phyloP scores from a whole-genome alignment of 2,113 vertebrate species.

The Picathartes gymnocephalus region DNA sequence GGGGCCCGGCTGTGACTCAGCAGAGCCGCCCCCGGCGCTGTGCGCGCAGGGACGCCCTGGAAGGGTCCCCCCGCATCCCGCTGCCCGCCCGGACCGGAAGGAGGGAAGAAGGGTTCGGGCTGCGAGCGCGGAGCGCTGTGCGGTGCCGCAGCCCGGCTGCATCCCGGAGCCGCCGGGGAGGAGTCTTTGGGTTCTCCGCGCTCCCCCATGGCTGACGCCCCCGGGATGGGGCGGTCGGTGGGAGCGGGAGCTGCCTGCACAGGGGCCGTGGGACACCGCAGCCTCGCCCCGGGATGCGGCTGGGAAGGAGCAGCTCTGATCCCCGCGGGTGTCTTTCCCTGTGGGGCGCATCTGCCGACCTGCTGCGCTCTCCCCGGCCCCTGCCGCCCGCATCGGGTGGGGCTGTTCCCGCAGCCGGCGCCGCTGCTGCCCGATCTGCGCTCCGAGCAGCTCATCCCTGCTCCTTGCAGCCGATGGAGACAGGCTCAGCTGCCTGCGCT shows the following conservation, averaged over 20 bases:
- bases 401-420: neutral
- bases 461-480: accelerated
- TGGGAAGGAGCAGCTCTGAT: accelerated
- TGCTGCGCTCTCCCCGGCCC: neutral
- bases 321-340: accelerated
- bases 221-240: neutral
- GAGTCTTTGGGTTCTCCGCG: neutral
- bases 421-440: neutral
- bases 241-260: neutral
- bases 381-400: accelerated
- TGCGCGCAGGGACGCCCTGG: neutral
- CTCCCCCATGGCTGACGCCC: neutral
- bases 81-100: neutral
- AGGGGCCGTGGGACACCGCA: too few relatives aligned
- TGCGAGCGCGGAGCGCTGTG: neutral
- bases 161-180: neutral
- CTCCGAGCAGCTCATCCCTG: too few relatives aligned
- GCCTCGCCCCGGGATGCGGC: accelerated
- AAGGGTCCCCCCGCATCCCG: neutral
- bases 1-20: neutral
- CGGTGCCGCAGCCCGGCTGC: neutral
- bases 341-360: neutral
- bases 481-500: accelerated
- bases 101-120: neutral
- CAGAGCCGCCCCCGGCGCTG: neutral